Percentiles rank a stretch among this genome's conserved stretches.
Conservation (phyloP, 2,797 vertebrate genomes). For the Nyctalus aviator region DNA sequence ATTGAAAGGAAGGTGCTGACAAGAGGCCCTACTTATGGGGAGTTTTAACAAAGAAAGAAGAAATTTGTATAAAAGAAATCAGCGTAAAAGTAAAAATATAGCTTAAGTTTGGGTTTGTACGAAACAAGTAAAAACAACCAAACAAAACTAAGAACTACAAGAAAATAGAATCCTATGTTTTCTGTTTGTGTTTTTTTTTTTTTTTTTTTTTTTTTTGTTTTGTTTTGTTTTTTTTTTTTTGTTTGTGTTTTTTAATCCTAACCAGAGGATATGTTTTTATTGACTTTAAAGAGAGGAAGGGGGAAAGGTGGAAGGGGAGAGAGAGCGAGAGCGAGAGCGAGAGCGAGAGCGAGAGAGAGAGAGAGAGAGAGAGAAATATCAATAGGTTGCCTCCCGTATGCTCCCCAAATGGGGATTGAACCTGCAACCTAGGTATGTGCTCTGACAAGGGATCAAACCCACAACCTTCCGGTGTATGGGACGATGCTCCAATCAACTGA, state of each 20-base stretch:
- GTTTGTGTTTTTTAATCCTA: too few species aligned
- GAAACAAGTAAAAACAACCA: neutral
- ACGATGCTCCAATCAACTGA: neutral
- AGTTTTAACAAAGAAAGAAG: neutral
- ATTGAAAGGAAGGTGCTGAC: neutral
- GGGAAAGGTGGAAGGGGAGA: too few species aligned
- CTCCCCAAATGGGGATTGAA: neutral
- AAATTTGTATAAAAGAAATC: neutral
- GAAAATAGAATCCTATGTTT: neutral
- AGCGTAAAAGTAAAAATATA: neutral
- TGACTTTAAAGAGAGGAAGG: fast-evolving
- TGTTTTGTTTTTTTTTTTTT: too few species aligned
- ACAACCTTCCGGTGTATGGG: neutral
- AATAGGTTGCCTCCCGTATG: neutral
- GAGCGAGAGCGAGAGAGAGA: neutral
- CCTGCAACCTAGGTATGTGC: neutral
- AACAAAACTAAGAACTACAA: neutral
- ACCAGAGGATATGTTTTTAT: too few species aligned
- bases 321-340: too few species aligned
- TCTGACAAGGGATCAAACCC: neutral
- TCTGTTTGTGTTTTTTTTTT: neutral
- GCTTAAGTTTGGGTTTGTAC: neutral
- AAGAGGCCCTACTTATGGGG: neutral
- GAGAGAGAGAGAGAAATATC: neutral
- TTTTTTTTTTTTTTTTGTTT: too few species aligned